Evolutionary conservation across 2,113 vertebrate species (phyloP), one percentile per base, ranked within the genome.

Genomic region (Gymnogyps californianus): DNA sequence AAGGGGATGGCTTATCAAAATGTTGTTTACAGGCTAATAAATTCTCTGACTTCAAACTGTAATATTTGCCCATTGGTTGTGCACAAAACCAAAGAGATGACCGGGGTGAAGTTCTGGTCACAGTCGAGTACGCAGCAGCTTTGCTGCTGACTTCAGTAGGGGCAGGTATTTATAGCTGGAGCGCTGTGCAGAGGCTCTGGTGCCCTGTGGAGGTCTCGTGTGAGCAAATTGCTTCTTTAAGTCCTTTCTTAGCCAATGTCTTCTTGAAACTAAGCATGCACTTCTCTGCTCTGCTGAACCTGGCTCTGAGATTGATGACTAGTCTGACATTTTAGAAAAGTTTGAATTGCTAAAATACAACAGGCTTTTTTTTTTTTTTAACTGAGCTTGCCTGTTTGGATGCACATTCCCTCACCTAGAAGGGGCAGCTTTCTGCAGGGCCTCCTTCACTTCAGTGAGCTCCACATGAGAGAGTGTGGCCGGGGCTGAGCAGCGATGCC

Each of bases 1-100:
- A 90, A 90, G 49, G 67, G 80, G 66, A 58, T 76, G 81, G 83
- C 89, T 96, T 96, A 97, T 97, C 96, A 67, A 84, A 91, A 87
- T 19, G 46, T 21, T 80, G 55, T 95, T 96, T 92, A 94, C 40
- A 74, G 81, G 75, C 74, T 47, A 95, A 95, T 97, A 96, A 97
- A 93, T 65, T 76, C 52, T 92, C 90, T 95, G 90, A 94, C 83
- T 95, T 91, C 93, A 91, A 74, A 90, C 93, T 96, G 67, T 83
- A 93, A 70, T 74, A 29, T 83, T 84, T 81, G 36, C 77, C 71
- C 1, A 4, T 79, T 91, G 65, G 72, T 32, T 82, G 65, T 90
- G 64, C 72, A 77, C 61, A 96, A 93, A 95, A 96, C n/a, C 83
- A 94, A 83, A 85, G 57, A 72, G 61, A 82, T 58, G 93, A 21